Base-by-base conservation (phyloP, 2,888 invertebrate genomes). In the Luffia ferchaultella region DNA sequence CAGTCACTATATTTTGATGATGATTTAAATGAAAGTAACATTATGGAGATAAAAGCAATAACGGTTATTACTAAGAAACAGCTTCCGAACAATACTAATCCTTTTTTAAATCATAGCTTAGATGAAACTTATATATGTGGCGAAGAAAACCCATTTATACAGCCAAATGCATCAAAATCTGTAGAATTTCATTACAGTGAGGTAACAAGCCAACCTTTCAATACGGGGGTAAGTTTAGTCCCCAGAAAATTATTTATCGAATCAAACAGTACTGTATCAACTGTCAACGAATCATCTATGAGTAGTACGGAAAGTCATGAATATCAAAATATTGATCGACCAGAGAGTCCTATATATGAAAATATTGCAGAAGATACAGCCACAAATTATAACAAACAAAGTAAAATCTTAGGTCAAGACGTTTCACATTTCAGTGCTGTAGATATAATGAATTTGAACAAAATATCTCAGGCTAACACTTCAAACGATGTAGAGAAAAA, bases 31-130 rank as follows among this genome's bases (percentile, higher is more conserved):
- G 85, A 85, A 61, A 85, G 85, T 51, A 85, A 85, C 54, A 85
- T 85, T 18, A 85, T 85, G 85, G 85, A 85, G 57, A 83, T 85
- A 1, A 85, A 85, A 69, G 82, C 84, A 1, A 84, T 85, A 1
- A 83, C 82, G 45, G 77, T 80, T 12, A 74, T 83, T 16, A 80
- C 80, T 0, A 83, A 78, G 52, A 82, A 76, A 59, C 79, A 77
- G 55, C 56, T 66, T 16, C 55, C 73, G 46, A 75, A 62, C 52
- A 77, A 62, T 53, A 85, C 85, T 0, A 85, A 85, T 57, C 85
- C 85, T 16, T 85, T 85, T 55, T 57, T 85, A 42, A 75, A 76
- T 56, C 71, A 75, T 1, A 71, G 72, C 55, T 53, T 73, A 40
- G 60, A 61, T 44, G 59, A 63, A 3, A 16, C 2, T 15, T 16